Base-by-base conservation (phyloP, 2,888 invertebrate species). In the Epistrophe eligans region DNA sequence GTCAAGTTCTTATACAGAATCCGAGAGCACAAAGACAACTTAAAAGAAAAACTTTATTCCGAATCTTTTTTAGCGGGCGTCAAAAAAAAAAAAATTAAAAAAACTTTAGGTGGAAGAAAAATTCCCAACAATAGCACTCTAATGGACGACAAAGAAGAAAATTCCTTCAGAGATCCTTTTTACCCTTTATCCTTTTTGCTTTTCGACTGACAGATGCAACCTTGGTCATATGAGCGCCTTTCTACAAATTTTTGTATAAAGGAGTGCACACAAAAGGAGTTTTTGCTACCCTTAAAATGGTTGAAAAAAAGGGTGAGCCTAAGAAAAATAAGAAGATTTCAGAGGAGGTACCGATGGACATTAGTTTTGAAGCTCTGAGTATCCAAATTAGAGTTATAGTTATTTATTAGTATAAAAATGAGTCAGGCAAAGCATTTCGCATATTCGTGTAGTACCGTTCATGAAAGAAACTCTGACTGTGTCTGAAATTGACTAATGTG, bases 1-100 rank as follows among this genome's bases (percentile, higher is more conserved):
- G 82, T 74, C 85, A 77, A 82, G 82, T 85, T 82, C 70, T 74
- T 17, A 9, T 70, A 62, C 77, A 82, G 64, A 82, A 82, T 71
- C 62, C 58, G 28, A 52, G 70, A 64, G 74, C 74, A 43, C 62
- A 81, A 77, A 58, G 77, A 74, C 38, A 70, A 85, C 67, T 77
- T 52, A 50, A 48, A 50, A 67, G 35, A 67, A 67, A 77, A 81
- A 85, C 67, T 85, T 84, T 72, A 48, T 60, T 52, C 50, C 50
- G 73, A 81, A 77, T 77, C 66, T 67, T 77, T 80, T 71, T 67
- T 72, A 70, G 73, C 40, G 50, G 50, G 77, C n/a, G 52, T 57
- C 24, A 52, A 52, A 77, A 74, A 73, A 55, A 48, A 17, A n/a
- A 55, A 32, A 66, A 35, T 19, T 38, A 32, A 64, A 48, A 19